Conservation (phyloP, 2,888 invertebrate species). For the Cryptophagus acutangulus region DNA sequence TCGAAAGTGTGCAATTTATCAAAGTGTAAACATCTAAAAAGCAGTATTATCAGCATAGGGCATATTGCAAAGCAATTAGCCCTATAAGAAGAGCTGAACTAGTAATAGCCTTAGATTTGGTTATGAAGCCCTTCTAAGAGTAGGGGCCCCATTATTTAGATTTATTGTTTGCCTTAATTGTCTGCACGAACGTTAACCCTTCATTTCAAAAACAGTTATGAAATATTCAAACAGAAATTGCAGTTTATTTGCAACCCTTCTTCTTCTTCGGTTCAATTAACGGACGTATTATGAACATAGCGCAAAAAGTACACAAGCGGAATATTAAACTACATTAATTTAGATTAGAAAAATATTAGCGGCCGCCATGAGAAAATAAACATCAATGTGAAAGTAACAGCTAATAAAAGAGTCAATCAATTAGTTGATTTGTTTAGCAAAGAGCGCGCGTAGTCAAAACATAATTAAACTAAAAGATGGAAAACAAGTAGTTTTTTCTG, state of each 20-base stretch:
- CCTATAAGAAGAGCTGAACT: constrained; percentile 25
- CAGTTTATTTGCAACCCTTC: too few relatives aligned
- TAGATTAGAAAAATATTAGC: too few relatives aligned
- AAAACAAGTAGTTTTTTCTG: neutral
- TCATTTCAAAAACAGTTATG: constrained; percentile 36
- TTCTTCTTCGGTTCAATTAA: too few relatives aligned
- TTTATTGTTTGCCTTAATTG: constrained; percentile 42
- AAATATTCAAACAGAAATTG: constrained; percentile 38
- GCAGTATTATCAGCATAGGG: constrained; percentile 17
- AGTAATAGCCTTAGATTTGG: constrained; percentile 38
- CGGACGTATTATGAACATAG: too few relatives aligned
- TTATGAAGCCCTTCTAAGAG: constrained; percentile 40
- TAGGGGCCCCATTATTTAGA: constrained; percentile 40
- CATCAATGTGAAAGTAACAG: too few relatives aligned
- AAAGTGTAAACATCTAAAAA: constrained; percentile 21
- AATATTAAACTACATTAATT: too few relatives aligned
- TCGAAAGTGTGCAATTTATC: constrained; percentile 27
- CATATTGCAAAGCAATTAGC: constrained; percentile 35
- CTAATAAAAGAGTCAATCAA: too few relatives aligned
- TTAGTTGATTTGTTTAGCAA: too few relatives aligned
- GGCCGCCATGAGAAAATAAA: too few relatives aligned
- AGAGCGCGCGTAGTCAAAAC: neutral
- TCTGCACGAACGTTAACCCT: constrained; percentile 37
- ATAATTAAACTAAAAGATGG: neutral
- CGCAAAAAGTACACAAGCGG: too few relatives aligned